These are phyloP conservation scores for Chelonus insularis DNA, from an alignment of 1,140 invertebrate genomes.

Conservation along the genomic window DNA sequence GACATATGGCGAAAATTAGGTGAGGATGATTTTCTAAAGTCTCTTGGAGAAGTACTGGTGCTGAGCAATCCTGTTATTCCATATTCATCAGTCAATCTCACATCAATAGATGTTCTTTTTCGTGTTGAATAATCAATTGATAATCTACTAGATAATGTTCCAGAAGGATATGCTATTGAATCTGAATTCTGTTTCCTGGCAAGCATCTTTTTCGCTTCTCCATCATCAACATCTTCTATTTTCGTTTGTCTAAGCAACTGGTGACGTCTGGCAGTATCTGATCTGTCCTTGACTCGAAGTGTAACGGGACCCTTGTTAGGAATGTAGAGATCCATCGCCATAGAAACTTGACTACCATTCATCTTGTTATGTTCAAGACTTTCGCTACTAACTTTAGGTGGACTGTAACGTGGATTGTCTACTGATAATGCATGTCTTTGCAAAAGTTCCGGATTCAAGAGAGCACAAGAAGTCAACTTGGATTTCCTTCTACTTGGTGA, in stretches of 20 bases:
- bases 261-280: conserved; percentile 72
- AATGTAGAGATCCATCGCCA: conserved; percentile 74
- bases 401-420: conserved; percentile 63
- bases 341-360: conserved; percentile 68
- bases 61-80: conserved; percentile 32
- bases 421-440: conserved; percentile 72
- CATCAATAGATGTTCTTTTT: conserved; percentile 54
- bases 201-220: conserved; percentile 25
- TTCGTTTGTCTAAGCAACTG: conserved; percentile 74
- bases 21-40: conserved; percentile 49
- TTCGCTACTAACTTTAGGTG: conserved; percentile 49
- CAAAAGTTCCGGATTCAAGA: conserved; percentile 63
- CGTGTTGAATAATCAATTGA: conserved; percentile 53
- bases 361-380: conserved; percentile 61
- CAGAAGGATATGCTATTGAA: conserved; percentile 25
- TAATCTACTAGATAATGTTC: conserved; percentile 46
- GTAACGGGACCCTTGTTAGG: conserved; percentile 69
- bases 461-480: conserved; percentile 62
- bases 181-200: conserved; percentile 24
- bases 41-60: conserved; percentile 46
- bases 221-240: conserved; percentile 59
- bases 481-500: conserved; percentile 50
- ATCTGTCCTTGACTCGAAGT: conserved; percentile 68
- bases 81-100: conserved; percentile 50
- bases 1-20: conserved; percentile 57